Conservation (phyloP, 2,113 vertebrate genomes). For the Microtus ochrogaster region DNA sequence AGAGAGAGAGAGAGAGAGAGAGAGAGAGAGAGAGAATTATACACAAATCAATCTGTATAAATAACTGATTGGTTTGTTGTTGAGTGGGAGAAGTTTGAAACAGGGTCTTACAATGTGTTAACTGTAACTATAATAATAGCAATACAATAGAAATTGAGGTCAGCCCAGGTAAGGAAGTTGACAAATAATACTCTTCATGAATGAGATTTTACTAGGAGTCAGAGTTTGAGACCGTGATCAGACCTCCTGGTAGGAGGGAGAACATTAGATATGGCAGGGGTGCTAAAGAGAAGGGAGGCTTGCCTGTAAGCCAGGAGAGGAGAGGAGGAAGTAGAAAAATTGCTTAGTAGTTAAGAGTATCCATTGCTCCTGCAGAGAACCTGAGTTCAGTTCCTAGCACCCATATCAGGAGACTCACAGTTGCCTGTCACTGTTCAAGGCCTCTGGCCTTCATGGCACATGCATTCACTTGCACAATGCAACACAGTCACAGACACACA, state of each 20-base stretch:
- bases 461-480: neutral
- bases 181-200: neutral
- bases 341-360: neutral
- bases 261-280: neutral
- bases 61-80: neutral
- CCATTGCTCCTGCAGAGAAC: neutral
- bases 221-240: neutral
- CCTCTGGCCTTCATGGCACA: neutral
- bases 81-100: neutral
- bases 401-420: neutral
- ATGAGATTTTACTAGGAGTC: neutral
- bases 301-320: neutral
- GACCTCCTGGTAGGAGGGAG: neutral
- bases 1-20: too few relatives aligned
- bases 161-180: neutral
- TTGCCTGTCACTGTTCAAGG: neutral
- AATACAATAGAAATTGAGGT: neutral
- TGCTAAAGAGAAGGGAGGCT: neutral
- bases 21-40: neutral
- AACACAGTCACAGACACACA: neutral
- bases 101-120: neutral
- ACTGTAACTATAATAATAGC: neutral
- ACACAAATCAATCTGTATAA: neutral
- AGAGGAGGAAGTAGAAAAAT: neutral
- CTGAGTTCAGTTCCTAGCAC: neutral